A percentile compares a stretch with the other conserved stretches of the same genome.
phyloP scores from a whole-genome alignment of 2,797 vertebrate species.

The Mastacembelus armatus region DNA sequence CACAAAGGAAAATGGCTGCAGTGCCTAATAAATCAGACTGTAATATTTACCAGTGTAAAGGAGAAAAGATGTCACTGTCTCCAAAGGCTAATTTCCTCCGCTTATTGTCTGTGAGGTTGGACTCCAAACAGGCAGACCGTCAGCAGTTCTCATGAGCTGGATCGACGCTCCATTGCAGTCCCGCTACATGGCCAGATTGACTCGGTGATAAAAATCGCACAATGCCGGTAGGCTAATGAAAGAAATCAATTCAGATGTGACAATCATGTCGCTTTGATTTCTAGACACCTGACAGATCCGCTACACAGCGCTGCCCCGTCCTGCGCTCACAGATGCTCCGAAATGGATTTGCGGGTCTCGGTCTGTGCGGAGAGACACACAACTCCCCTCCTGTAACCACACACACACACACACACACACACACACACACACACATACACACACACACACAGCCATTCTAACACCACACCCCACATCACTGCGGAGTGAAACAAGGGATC shows the following conservation, averaged over 20 bases:
- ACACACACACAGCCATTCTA: constrained; percentile 58
- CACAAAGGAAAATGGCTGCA: constrained; percentile 17
- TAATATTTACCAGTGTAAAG: not conserved
- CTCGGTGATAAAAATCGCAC: constrained; percentile 22
- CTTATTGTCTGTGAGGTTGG: constrained; percentile 56
- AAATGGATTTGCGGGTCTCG: constrained; percentile 43
- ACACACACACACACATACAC: constrained; percentile 17
- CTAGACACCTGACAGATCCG: constrained; percentile 33
- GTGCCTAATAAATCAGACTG: not conserved
- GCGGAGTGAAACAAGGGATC: constrained; percentile 69
- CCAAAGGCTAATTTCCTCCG: constrained; percentile 31
- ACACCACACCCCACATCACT: constrained; percentile 82
- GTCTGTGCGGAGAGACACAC: constrained; percentile 43
- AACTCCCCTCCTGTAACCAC: constrained; percentile 32
- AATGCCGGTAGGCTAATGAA: constrained; percentile 30
- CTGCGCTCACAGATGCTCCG: constrained; percentile 66
- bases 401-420: constrained; percentile 20
- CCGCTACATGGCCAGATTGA: constrained; percentile 45
- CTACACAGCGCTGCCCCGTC: constrained; percentile 29
- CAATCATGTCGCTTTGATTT: constrained; percentile 30
- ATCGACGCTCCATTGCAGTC: constrained; percentile 69
- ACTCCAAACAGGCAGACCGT: constrained; percentile 40
- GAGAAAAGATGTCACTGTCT: constrained; percentile 8
- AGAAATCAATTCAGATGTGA: constrained; percentile 1
- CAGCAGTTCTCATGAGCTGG: constrained; percentile 59